Percentiles rank a stretch among this genome's conserved stretches.
phyloP scores from a whole-genome alignment of 2,888 invertebrate genomes.

The Micropterix aruncella region DNA sequence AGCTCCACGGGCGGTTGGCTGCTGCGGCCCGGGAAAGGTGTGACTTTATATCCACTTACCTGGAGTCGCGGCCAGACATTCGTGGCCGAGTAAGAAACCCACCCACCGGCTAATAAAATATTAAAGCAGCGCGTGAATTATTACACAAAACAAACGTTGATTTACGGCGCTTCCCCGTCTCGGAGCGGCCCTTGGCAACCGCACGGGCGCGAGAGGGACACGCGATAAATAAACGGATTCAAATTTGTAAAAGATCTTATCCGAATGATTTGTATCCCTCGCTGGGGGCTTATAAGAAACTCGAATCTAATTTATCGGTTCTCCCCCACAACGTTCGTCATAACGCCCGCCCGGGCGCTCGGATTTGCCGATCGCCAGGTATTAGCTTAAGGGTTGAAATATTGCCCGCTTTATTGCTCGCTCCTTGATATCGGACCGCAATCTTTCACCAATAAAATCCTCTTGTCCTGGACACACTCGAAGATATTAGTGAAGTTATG shows the following conservation, averaged over 20 bases:
- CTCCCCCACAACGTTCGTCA: background rate
- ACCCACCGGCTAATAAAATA: background rate
- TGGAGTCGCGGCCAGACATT: background rate
- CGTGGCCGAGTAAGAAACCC: background rate
- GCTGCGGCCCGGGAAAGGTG: background rate
- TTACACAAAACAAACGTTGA: constrained; percentile 18
- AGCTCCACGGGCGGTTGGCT: background rate
- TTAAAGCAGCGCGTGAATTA: background rate
- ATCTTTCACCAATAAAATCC: too few species aligned
- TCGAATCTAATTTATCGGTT: background rate
- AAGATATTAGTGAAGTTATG: too few species aligned
- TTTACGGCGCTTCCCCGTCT: constrained; percentile 35
- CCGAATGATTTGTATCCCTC: constrained; percentile 35
- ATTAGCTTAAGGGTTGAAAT: background rate
- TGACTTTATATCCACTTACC: background rate
- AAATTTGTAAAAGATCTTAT: constrained; percentile 45
- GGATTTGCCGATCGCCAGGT: background rate
- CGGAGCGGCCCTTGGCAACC: too few species aligned
- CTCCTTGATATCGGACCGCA: too few species aligned
- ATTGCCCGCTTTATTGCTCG: background rate
- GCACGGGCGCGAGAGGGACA: constrained; percentile 41
- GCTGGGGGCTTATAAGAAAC: background rate
- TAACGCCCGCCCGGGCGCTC: background rate
- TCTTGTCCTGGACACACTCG: too few species aligned
- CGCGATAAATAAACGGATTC: constrained; percentile 45